phyloP scores from a whole-genome alignment of 2,888 invertebrate species.

The Tachina grossa region DNA sequence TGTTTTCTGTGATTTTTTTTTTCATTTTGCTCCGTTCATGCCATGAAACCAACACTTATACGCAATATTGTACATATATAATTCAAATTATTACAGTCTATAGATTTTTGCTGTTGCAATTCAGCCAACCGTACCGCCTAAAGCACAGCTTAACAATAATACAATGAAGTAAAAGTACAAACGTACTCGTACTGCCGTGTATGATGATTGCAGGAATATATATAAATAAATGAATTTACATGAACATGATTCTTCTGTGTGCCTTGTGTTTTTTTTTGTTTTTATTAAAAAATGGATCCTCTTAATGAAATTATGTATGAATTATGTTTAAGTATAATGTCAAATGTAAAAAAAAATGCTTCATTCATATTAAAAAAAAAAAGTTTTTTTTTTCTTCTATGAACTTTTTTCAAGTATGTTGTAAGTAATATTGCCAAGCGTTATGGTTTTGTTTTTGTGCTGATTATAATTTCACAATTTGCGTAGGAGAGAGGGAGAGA shows the following conservation, averaged over 20 bases:
- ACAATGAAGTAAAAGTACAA: slow-evolving; percentile 16
- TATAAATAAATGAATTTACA: slow-evolving; percentile 24
- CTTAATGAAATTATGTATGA: slow-evolving; percentile 69
- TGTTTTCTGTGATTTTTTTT: slow-evolving; percentile 34
- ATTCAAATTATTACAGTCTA: slow-evolving; percentile 69
- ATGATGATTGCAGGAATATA: slow-evolving; percentile 19
- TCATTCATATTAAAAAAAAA: background rate
- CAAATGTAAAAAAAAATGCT: slow-evolving; percentile 62
- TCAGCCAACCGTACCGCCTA: slow-evolving; percentile 49
- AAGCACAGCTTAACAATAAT: slow-evolving; percentile 56
- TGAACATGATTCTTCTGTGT: slow-evolving; percentile 6
- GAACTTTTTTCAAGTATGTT: slow-evolving; percentile 1
- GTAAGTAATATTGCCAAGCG: slow-evolving; percentile 7
- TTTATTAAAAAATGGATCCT: slow-evolving; percentile 54
- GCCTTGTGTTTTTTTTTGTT: background rate
- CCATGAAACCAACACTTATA: slow-evolving; percentile 51
- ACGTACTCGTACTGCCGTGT: background rate
- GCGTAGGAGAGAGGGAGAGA: slow-evolving; percentile 23
- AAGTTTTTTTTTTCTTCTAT: too few species aligned
- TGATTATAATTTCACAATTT: slow-evolving; percentile 65
- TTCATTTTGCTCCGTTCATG: slow-evolving; percentile 13
- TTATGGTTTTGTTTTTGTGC: slow-evolving; percentile 34
- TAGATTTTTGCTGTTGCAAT: slow-evolving; percentile 63
- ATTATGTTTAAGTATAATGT: slow-evolving; percentile 65
- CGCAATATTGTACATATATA: slow-evolving; percentile 36